Conservation (phyloP, 2,113 vertebrate species). For the Zingel zingel region DNA sequence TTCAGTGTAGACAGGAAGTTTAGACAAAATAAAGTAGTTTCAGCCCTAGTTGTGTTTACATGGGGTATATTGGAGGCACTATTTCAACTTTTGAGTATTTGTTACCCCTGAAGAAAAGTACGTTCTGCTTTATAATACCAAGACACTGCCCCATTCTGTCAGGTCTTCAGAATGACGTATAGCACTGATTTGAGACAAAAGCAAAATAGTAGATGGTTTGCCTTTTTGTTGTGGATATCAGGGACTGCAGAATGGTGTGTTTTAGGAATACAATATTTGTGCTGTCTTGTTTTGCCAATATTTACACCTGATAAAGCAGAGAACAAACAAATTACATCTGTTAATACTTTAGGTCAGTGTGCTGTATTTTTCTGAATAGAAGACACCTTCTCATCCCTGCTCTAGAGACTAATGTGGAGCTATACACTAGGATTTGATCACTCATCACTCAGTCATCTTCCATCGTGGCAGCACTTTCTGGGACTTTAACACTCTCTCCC, state of each 20-base stretch:
- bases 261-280: constrained; percentile 15
- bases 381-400: not conserved
- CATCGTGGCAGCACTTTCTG: not conserved
- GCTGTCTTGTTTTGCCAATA: constrained; percentile 5
- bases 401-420: constrained; percentile 5
- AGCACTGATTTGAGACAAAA: constrained; percentile 27
- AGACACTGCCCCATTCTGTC: constrained; percentile 7
- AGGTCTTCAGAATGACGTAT: not conserved
- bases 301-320: constrained; percentile 16
- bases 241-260: constrained; percentile 1
- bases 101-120: not conserved
- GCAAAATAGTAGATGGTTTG: constrained; percentile 30
- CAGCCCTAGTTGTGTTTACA: not conserved
- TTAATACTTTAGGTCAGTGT: constrained; percentile 1
- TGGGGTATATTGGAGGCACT: not conserved
- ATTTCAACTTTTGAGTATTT: not conserved
- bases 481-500: constrained; percentile 11
- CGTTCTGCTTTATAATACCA: not conserved
- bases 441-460: constrained; percentile 23
- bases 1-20: not conserved
- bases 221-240: constrained; percentile 30
- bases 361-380: not conserved
- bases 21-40: not conserved
- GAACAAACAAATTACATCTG: constrained; percentile 31
- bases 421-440: not conserved